Evolutionary conservation across 1,140 invertebrate species (phyloP).

Genomic region (Drosophila lini): DNA sequence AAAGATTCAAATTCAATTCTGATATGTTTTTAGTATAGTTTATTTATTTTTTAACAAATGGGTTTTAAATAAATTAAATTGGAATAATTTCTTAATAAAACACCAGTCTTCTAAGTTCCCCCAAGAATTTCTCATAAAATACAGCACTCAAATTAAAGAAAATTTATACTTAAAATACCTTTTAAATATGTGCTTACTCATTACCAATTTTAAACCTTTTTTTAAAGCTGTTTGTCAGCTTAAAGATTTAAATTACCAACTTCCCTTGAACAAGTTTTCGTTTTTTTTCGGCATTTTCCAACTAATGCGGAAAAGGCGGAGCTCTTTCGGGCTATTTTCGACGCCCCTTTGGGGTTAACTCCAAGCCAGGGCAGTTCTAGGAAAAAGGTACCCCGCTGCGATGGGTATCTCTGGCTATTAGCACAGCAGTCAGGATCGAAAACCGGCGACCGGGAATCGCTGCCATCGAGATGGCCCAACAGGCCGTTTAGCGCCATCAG

Average conservation of each 20-base stretch:
- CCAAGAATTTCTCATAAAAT: background rate
- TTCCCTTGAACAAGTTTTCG: conserved; percentile 4
- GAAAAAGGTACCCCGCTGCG: conserved; percentile 54
- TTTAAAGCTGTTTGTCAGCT: conserved; percentile 1
- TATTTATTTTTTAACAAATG: no score
- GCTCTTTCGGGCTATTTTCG: conserved; percentile 30
- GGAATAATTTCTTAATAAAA: background rate
- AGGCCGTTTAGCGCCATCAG: conserved; percentile 80
- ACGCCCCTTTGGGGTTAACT: conserved; percentile 35
- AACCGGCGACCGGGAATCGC: background rate
- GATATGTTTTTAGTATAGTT: no score
- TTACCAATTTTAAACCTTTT: background rate
- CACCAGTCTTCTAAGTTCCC: fast-evolving
- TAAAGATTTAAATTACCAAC: conserved; percentile 16
- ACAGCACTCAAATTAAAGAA: background rate
- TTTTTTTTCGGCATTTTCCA: conserved; percentile 23
- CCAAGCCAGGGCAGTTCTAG: conserved; percentile 20
- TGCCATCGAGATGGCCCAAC: conserved; percentile 55
- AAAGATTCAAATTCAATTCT: no score
- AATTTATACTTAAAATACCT: no score
- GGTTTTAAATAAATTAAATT: no score
- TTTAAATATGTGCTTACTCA: background rate
- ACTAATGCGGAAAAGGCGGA: conserved; percentile 75
- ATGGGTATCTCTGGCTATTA: conserved; percentile 78
- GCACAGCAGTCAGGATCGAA: conserved; percentile 57